Conservation (phyloP, 2,797 vertebrate genomes). For the Sebastes glaucus region DNA sequence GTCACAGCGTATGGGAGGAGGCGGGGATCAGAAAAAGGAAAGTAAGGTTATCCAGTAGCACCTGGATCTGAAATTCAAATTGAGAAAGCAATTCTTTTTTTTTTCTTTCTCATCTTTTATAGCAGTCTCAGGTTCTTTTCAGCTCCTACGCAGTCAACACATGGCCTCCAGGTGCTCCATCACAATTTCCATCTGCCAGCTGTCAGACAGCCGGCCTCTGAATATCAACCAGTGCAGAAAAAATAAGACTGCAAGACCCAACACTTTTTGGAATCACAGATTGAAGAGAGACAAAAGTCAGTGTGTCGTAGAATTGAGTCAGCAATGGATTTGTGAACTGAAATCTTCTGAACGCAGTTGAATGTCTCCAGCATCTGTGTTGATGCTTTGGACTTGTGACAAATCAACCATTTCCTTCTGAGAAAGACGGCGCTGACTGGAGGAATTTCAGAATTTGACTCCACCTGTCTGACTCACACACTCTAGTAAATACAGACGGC, state of each 20-base stretch:
- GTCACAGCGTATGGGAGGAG: conserved; percentile 20
- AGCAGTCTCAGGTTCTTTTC: conserved; percentile 1
- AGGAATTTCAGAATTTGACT: conserved; percentile 9
- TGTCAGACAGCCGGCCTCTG: conserved; percentile 18
- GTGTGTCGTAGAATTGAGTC: background rate
- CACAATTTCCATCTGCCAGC: conserved; percentile 41
- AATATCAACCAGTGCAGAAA: conserved; percentile 15
- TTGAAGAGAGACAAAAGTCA: background rate
- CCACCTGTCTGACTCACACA: conserved; percentile 6
- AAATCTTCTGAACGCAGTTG: background rate
- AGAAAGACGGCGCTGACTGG: background rate
- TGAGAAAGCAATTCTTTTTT: background rate
- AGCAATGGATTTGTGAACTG: background rate
- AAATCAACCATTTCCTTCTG: conserved; percentile 19
- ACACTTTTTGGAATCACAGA: background rate
- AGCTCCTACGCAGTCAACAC: conserved; percentile 3
- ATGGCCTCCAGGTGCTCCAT: conserved; percentile 31
- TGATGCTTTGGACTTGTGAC: conserved; percentile 18
- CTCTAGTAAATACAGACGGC: background rate
- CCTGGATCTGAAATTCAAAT: background rate
- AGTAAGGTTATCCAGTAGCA: background rate
- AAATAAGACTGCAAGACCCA: conserved; percentile 7
- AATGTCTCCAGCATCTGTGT: conserved; percentile 18
- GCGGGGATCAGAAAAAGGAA: background rate
- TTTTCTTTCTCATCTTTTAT: background rate